A percentile compares a stretch with the other conserved stretches of the same genome.
Conservation (phyloP, 2,113 vertebrate species). For the Serilophus lunatus region DNA sequence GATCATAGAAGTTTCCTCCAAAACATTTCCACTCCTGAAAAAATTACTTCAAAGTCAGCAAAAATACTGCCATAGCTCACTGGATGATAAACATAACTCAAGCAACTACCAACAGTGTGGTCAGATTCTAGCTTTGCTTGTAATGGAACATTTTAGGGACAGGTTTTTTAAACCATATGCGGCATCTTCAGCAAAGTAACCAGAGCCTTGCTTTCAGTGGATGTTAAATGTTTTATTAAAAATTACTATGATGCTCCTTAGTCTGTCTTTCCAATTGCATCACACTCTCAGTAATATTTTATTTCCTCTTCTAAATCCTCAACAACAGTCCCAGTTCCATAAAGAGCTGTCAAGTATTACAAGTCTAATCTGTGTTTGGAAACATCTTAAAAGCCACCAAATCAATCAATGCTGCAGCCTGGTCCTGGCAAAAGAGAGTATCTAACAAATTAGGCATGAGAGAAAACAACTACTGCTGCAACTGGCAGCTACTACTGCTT, state of each 20-base stretch:
- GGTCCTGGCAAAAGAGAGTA: neutral
- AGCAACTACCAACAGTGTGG: neutral
- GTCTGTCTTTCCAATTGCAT: neutral
- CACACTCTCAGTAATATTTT: neutral
- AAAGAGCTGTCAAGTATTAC: neutral
- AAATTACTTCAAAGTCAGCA: neutral
- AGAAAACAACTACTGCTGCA: too few relatives aligned
- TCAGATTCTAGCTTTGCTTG: neutral
- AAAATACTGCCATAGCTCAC: neutral
- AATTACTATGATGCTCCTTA: neutral
- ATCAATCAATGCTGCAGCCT: neutral
- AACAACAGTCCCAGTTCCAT: neutral
- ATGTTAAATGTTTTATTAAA: neutral
- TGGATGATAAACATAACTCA: rapidly evolving
- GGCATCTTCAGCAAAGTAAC: neutral
- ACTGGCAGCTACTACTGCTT: neutral
- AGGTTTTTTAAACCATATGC: neutral
- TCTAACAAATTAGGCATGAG: neutral
- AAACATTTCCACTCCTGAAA: neutral
- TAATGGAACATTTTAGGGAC: neutral
- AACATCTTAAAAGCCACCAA: neutral
- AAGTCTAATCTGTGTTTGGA: neutral
- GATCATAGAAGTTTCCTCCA: neutral
- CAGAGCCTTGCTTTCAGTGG: neutral
- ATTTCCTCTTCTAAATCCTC: neutral